Base-by-base conservation (phyloP, 1,140 invertebrate species). In the Leptopilina clavipes region DNA sequence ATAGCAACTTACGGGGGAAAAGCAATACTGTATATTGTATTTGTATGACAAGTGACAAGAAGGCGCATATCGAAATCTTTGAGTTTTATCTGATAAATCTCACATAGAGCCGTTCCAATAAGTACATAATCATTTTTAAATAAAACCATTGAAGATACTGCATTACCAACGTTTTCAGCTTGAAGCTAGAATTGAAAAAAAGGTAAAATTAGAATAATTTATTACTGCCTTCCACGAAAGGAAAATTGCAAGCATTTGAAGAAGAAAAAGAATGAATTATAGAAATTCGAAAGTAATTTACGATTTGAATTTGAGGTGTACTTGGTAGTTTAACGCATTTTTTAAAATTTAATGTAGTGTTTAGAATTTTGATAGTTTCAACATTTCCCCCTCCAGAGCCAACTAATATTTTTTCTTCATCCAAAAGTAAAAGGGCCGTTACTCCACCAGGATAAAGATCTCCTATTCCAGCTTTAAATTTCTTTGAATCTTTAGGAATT, bases 351-450 rank as follows among this genome's bases (percentile, higher is more conserved):
- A 71, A 56, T 3, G 65, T 31, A 73, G 31, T 31, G n/a, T 84
- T 74, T 40, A 85, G 19, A 83, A 94, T 92, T 77, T 93, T 92
- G 1, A 95, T 91, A 22, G 95, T 80, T 75, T 96, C 94, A 0
- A 98, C 86, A 0, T 93, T 94, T 7, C 97, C 97, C 89, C 97
- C 94, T 0, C 97, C 97, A 25, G 94, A 93, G 0, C 97, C 97
- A 59, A 97, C 93, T 0, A 98, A 88, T 11, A 98, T 80, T 76
- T 92, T 91, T 0, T 92, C 92, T 2, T 84, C 77, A 3, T 92
- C 88, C 45, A 96, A 86, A 43, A 96, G 83, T 19, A 97, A 82
- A 12, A 65, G 59, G 6, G 93, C 92, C 22, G 93, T 93, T 0
- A 97, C 93, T 8, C 95, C 95, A 84, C 88, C 83, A 75, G 85